Percentiles rank a stretch among this genome's conserved stretches.
These are phyloP conservation scores for Quadriops clusia DNA, from an alignment of 2,888 invertebrate species.

Conservation along the genomic window DNA sequence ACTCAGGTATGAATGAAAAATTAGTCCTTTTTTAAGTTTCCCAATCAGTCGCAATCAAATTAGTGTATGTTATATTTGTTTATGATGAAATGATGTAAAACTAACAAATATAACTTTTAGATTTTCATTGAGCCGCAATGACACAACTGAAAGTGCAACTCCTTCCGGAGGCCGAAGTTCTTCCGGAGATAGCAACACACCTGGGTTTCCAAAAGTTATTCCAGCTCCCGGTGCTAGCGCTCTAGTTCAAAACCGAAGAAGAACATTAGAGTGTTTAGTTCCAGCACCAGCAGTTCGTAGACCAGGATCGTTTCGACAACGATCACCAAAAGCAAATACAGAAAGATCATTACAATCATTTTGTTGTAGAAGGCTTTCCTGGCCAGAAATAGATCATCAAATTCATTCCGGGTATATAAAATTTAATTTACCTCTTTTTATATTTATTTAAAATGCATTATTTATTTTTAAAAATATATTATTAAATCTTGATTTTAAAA, in stretches of 20 bases:
- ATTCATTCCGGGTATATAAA: constrained; percentile 77
- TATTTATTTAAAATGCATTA: too few relatives aligned
- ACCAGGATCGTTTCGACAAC: constrained; percentile 41
- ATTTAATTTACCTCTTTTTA: too few relatives aligned
- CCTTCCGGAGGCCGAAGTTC: constrained; percentile 29
- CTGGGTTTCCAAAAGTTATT: constrained; percentile 57
- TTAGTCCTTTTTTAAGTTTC: too few relatives aligned
- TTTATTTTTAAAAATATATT: too few relatives aligned
- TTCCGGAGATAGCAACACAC: constrained; percentile 34
- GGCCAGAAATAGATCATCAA: constrained; percentile 77
- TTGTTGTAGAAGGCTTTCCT: constrained; percentile 65
- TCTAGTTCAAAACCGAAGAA: constrained; percentile 39
- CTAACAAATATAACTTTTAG: too few relatives aligned
- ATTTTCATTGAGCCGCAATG: constrained; percentile 33
- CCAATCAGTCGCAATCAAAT: too few relatives aligned
- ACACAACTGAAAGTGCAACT: constrained; percentile 30
- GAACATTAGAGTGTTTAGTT: constrained; percentile 47
- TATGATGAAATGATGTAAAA: too few relatives aligned
- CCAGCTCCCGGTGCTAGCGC: constrained; percentile 57
- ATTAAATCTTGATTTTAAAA: too few relatives aligned
- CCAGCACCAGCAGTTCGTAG: constrained; percentile 32
- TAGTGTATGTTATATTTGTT: too few relatives aligned
- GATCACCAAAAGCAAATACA: constrained; percentile 36
- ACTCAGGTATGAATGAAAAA: too few relatives aligned
- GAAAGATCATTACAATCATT: constrained; percentile 53